phyloP scores from a whole-genome alignment of 2,797 vertebrate species.

The Dendrocincla fuliginosa region DNA sequence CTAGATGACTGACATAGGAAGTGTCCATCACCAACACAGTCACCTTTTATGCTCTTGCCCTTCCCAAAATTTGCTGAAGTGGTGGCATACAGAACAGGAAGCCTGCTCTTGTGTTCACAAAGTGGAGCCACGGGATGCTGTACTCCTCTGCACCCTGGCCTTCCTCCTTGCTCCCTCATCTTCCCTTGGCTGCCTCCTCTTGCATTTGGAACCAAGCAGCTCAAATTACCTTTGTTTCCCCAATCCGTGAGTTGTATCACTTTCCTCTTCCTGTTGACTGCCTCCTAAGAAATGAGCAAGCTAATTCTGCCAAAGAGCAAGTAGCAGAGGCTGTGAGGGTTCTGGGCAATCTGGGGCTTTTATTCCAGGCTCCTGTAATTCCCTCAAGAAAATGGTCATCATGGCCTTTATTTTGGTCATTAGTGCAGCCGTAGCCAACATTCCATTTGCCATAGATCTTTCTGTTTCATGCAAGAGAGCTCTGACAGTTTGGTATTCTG shows the following conservation, averaged over 20 bases:
- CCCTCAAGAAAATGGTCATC: background rate
- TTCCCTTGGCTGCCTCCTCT: background rate
- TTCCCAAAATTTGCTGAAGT: background rate
- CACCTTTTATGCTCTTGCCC: background rate
- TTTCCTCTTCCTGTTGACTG: background rate
- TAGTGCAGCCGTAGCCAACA: background rate
- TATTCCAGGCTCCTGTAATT: background rate
- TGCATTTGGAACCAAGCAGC: background rate
- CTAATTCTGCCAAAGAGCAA: background rate
- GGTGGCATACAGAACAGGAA: background rate
- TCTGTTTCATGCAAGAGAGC: background rate
- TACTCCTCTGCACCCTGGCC: background rate
- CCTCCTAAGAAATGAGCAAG: background rate
- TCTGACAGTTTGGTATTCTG: background rate
- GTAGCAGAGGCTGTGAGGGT: background rate
- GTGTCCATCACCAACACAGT: background rate
- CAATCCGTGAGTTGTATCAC: rapidly evolving
- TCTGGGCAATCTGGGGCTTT: background rate
- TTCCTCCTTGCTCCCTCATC: background rate
- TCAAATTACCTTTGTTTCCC: background rate
- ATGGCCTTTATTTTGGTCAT: background rate
- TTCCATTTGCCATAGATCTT: background rate
- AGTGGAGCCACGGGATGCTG: background rate
- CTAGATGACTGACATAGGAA: background rate
- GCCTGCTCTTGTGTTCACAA: background rate